Evolutionary conservation across 37 sponge, comb jelly and placozoan species (phyloP), one percentile per base, ranked within the genome.

Genomic region (Spongia lamella): DNA sequence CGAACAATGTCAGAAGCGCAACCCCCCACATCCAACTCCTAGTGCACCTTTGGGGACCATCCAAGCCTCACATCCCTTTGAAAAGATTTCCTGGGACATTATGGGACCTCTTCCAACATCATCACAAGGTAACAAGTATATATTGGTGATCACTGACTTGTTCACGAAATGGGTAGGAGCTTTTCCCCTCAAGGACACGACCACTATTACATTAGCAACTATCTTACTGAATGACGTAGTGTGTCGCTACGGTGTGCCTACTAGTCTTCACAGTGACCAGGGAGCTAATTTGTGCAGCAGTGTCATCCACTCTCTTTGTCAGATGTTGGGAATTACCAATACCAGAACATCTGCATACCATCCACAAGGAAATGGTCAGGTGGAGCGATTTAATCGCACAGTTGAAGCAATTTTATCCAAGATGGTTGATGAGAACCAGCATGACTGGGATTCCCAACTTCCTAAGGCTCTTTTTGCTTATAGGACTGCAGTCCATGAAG

Each of bases 301-400:
- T 21, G 68, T 65, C 19, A 66, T 66, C 54, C 19, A 17, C n/a
- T 38, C 3, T 20, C 37, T 68, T 15, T 78, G 68, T 53, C 52
- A 20, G 26, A 20, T 65, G 29, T 57, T 78, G 22, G 67, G 79
- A 7, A 55, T 78, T 9, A 20, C 65, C 9, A 34, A 38, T 39
- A 66, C 79, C 34, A 29, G 20, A 50, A 76, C 77, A 13, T 33
- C 77, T 39, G 77, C 77, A 22, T 76, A 76, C 47, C 82, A 81
- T 53, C 76, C 82, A 25, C 66, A 73, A 61, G 66, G 74, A 1
- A 81, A 81, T 64, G 84, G 84, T 20, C 70, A 71, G 70, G 77
- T 83, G 1, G 84, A 67, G 53, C 25, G 77, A 33, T 70, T 80
- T 40, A 83, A 83, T 53, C 66, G 62, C 36, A 83, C 77, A 17